phyloP scores from a whole-genome alignment of 2,113 vertebrate species.

The Ellobius talpinus region DNA sequence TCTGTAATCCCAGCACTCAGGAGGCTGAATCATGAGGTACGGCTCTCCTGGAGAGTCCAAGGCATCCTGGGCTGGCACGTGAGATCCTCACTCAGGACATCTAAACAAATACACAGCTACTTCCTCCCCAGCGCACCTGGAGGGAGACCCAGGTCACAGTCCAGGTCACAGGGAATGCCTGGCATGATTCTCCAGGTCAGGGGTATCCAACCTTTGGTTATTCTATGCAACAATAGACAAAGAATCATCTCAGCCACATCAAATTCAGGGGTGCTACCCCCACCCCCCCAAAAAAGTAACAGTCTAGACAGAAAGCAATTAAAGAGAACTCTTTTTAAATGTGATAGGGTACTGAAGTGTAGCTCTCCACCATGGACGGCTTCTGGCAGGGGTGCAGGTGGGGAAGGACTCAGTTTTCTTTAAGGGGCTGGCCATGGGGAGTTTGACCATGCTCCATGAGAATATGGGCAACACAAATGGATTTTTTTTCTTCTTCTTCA shows the following conservation, averaged over 20 bases:
- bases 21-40: not conserved
- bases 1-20: not conserved
- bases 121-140: too few species aligned
- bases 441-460: not conserved
- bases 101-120: not conserved
- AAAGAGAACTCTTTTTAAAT: not conserved
- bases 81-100: not conserved
- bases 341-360: not conserved
- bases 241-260: not conserved
- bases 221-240: not conserved
- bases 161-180: fast-evolving
- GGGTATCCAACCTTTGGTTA: not conserved
- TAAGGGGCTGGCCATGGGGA: not conserved
- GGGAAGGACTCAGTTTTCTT: not conserved
- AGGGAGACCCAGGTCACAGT: too few species aligned
- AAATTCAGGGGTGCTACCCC: not conserved
- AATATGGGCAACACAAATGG: not conserved
- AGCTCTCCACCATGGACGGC: not conserved
- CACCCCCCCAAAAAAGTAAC: not conserved
- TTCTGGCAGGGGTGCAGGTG: not conserved
- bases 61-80: not conserved
- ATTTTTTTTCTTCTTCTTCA: not conserved
- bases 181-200: not conserved
- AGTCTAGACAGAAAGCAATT: not conserved
- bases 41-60: not conserved